phyloP scores from a whole-genome alignment of 2,113 vertebrate genomes.

The Speoplatyrhinus poulsoni region DNA sequence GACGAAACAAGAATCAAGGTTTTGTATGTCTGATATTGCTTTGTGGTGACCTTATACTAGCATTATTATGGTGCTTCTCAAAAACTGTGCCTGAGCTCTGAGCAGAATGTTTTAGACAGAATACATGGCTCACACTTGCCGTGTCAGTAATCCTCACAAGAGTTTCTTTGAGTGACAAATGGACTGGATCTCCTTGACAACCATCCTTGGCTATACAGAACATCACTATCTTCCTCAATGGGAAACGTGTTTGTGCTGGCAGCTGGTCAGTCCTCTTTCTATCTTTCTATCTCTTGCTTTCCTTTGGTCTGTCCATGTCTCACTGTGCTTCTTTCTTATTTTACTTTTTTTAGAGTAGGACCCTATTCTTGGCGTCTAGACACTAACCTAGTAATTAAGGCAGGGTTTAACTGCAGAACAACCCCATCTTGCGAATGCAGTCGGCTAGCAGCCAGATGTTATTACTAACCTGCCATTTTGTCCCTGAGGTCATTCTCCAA shows the following conservation, averaged over 20 bases:
- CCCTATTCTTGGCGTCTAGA: constrained; percentile 43
- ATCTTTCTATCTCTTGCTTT: constrained; percentile 36
- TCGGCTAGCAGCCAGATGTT: constrained; percentile 50
- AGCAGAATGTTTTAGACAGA: constrained; percentile 35
- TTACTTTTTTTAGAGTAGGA: constrained; percentile 6
- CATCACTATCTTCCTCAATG: constrained; percentile 57
- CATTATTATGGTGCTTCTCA: constrained; percentile 10
- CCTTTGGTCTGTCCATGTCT: neutral
- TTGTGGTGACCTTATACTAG: too few species aligned
- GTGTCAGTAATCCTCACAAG: constrained; percentile 51
- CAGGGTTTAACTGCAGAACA: constrained; percentile 18
- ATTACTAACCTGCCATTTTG: constrained; percentile 54
- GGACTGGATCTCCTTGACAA: constrained; percentile 65
- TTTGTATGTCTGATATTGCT: constrained; percentile 3
- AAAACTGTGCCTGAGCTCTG: constrained; percentile 5
- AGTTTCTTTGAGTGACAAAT: constrained; percentile 59
- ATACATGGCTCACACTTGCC: constrained; percentile 40
- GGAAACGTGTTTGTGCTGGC: constrained; percentile 48
- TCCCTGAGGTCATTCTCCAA: constrained; percentile 37
- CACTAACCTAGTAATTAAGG: constrained; percentile 53
- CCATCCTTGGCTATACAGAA: constrained; percentile 55
- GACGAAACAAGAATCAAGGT: constrained; percentile 44
- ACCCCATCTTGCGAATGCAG: neutral
- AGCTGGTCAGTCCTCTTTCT: constrained; percentile 38
- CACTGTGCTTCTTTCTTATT: neutral